phyloP scores from a whole-genome alignment of 2,888 invertebrate species.

The Perizoma affinitatum region DNA sequence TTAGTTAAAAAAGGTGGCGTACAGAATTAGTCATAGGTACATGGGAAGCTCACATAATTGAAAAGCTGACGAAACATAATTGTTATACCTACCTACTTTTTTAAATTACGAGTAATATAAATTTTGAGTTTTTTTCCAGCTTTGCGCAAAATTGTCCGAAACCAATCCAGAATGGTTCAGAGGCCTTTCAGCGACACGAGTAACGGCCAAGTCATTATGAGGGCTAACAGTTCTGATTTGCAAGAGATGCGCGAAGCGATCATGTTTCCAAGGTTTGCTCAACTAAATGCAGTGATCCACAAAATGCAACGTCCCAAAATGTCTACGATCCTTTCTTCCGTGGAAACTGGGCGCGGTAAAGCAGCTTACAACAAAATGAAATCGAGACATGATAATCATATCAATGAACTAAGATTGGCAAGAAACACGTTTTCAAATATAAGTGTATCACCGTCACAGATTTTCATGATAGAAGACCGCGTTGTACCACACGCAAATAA shows the following conservation, averaged over 20 bases:
- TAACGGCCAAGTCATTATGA: constrained; percentile 16
- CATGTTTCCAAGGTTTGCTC: constrained; percentile 49
- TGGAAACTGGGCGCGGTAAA: constrained; percentile 51
- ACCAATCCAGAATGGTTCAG: constrained; percentile 75
- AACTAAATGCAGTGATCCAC: constrained; percentile 54
- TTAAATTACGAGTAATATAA: too few species aligned
- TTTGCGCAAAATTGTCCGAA: constrained; percentile 71
- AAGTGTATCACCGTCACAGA: constrained; percentile 3
- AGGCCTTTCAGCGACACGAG: constrained; percentile 63
- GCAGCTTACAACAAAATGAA: constrained; percentile 49
- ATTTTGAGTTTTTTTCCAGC: constrained; percentile 51
- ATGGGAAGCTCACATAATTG: too few species aligned
- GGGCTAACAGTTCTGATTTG: constrained; percentile 15
- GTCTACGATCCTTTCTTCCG: constrained; percentile 56
- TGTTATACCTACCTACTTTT: too few species aligned
- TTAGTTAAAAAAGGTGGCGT: too few species aligned
- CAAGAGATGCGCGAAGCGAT: constrained; percentile 34
- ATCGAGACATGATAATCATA: constrained; percentile 40
- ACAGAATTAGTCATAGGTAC: too few species aligned
- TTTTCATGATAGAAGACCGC: constrained; percentile 4
- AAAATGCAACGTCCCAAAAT: constrained; percentile 58
- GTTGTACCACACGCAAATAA: background rate
- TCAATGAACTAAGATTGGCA: constrained; percentile 51
- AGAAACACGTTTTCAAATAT: constrained; percentile 50
- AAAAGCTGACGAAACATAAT: too few species aligned